Conservation (phyloP, 2,888 invertebrate genomes). For the Cabera pusaria region DNA sequence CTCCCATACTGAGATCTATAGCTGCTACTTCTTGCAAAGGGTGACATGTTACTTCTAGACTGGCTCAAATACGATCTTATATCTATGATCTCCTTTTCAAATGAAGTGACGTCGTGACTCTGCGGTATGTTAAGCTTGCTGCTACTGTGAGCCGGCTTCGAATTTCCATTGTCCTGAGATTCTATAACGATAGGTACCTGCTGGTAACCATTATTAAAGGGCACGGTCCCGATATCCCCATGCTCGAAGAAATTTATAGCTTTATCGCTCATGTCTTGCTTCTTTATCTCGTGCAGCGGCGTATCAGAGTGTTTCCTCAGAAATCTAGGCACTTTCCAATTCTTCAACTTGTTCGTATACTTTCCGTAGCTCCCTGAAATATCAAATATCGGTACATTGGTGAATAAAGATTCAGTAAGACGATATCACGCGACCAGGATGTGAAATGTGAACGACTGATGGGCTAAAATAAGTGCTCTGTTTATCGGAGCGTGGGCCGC, state of each 20-base stretch:
- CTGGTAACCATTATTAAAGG: conserved; percentile 81
- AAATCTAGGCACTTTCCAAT: conserved; percentile 88
- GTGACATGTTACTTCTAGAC: conserved; percentile 88
- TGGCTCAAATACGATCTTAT: conserved; percentile 89
- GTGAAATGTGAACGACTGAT: conserved; percentile 12
- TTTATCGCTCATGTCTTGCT: conserved; percentile 66
- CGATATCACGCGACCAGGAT: conserved; percentile 3
- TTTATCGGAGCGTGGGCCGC: conserved; percentile 15
- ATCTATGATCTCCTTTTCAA: conserved; percentile 86
- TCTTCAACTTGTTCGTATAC: conserved; percentile 83
- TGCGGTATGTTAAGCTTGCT: conserved; percentile 77
- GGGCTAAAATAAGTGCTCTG: conserved; percentile 5
- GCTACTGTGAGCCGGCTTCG: conserved; percentile 50
- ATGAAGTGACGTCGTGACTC: conserved; percentile 74
- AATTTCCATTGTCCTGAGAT: conserved; percentile 68
- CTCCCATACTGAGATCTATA: conserved; percentile 87
- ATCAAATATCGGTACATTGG: background rate
- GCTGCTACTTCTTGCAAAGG: conserved; percentile 87
- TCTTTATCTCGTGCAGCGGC: conserved; percentile 72
- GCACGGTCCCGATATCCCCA: conserved; percentile 52
- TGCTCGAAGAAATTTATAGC: conserved; percentile 61
- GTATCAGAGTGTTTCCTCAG: conserved; percentile 85
- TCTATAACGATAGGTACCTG: conserved; percentile 87
- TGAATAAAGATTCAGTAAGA: conserved; percentile 3
- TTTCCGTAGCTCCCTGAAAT: conserved; percentile 84